Conservation (phyloP, 2,797 vertebrate species). For the Carduelis carduelis region DNA sequence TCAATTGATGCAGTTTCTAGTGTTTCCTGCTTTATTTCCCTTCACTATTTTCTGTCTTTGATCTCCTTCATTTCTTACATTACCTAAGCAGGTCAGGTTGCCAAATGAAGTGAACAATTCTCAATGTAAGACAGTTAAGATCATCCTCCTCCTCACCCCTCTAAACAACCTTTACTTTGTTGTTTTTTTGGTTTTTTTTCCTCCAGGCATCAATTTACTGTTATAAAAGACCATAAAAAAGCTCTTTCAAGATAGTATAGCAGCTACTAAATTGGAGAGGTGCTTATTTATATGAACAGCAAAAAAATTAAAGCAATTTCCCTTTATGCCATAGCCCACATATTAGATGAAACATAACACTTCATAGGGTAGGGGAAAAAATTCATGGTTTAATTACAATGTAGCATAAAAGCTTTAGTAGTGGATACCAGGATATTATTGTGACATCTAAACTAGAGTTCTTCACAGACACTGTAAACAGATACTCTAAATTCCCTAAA, state of each 20-base stretch:
- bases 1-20: background rate
- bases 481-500: conserved; percentile 9
- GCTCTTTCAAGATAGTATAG: background rate
- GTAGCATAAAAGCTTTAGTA: conserved; percentile 41
- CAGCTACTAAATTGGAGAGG: background rate
- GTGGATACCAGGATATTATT: conserved; percentile 13
- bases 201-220: background rate
- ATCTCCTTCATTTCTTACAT: background rate
- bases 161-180: background rate
- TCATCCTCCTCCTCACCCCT: background rate
- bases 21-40: background rate
- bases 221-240: background rate
- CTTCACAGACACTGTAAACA: conserved; percentile 30
- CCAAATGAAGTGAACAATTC: background rate
- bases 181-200: background rate
- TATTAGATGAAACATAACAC: conserved; percentile 9
- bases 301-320: background rate
- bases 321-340: background rate
- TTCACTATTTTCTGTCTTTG: background rate
- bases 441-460: background rate
- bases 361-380: conserved; percentile 15
- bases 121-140: background rate
- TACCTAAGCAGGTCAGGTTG: background rate
- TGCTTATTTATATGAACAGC: background rate
- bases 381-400: conserved; percentile 63